Evolutionary conservation across 2,797 vertebrate species (phyloP), one percentile per base, ranked within the genome.

Genomic region (Botia almorhae): DNA sequence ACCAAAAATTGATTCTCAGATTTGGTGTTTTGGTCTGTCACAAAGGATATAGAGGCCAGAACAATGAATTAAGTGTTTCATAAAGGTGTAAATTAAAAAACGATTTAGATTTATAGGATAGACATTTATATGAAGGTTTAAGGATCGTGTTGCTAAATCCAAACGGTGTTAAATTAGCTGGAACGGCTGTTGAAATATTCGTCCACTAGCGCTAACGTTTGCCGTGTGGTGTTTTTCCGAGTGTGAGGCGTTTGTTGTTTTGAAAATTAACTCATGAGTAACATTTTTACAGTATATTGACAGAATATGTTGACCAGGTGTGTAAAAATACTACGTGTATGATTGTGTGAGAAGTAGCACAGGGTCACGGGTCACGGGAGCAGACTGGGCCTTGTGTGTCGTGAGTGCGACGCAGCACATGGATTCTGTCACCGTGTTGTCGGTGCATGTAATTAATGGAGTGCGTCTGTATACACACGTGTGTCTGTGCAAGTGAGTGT

Each of bases 391-490:
- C 21, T 36, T 39, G 60, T 76, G 76, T 61, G 14, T 78, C 67
- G 81, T 78, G 29, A 85, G 56, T 4, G 58, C 23, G 76, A 67
- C 14, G n/a, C 43, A 17, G 77, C 56, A 69, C 63, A 81, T 85
- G 82, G 86, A 69, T 74, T 87, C 79, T 69, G 76, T 87, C 84
- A 84, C 68, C 12, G 56, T 36, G n/a, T 14, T 51, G 69, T 61
- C 58, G 60, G 50, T 71, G 56, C 74, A 26, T 76, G 72, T 72
- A 70, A 76, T 79, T 79, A 72, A 64, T 39, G 43, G 65, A 50
- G 56, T 83, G 65, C 2, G 23, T 60, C 36, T 69, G 17, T 74
- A 46, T n/a, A 17, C 51, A 46, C 12, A 14, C 26, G 19, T 46
- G 65, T 10, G 63, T 46, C 36, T 53, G 33, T 81, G 23, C 36